These are phyloP conservation scores for Drosophila planitibia DNA, from an alignment of 2,888 invertebrate genomes.

Conservation along the genomic window DNA sequence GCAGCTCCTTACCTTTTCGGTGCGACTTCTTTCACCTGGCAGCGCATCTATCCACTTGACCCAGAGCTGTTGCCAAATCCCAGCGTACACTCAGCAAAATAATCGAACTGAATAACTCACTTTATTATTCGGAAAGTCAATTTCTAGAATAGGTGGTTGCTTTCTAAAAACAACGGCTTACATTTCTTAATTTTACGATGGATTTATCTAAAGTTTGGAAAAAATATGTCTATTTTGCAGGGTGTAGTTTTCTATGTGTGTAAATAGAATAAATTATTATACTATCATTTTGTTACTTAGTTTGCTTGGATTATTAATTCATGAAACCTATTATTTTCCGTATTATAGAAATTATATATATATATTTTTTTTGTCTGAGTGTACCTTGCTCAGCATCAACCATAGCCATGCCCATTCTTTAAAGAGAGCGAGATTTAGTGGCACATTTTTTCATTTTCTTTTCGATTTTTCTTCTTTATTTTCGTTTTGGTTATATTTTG, in stretches of 20 bases:
- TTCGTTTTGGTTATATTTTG: conserved; percentile 7
- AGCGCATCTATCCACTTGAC: conserved; percentile 33
- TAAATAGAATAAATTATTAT: not conserved
- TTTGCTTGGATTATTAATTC: not conserved
- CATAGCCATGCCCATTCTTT: conserved; percentile 6
- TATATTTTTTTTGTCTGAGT: not conserved
- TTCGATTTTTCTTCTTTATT: conserved; percentile 8
- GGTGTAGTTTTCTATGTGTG: not conserved
- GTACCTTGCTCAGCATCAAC: conserved; percentile 39
- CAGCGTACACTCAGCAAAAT: not conserved
- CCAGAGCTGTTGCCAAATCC: conserved; percentile 8
- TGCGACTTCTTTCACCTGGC: conserved; percentile 27
- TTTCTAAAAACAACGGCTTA: not conserved
- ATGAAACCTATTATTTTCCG: not conserved
- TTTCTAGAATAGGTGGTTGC: not conserved
- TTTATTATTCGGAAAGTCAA: not conserved
- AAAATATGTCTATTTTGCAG: not conserved
- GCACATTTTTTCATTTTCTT: conserved; percentile 42
- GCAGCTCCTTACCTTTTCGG: conserved; percentile 19
- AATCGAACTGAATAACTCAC: not conserved
- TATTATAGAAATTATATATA: too few species aligned
- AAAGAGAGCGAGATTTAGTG: conserved; percentile 56
- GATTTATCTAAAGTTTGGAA: not conserved
- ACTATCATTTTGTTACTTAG: not conserved
- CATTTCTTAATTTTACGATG: not conserved